Percentiles rank a stretch among this genome's conserved stretches.
phyloP scores from a whole-genome alignment of 2,888 invertebrate species.

The Drosophila colorata region DNA sequence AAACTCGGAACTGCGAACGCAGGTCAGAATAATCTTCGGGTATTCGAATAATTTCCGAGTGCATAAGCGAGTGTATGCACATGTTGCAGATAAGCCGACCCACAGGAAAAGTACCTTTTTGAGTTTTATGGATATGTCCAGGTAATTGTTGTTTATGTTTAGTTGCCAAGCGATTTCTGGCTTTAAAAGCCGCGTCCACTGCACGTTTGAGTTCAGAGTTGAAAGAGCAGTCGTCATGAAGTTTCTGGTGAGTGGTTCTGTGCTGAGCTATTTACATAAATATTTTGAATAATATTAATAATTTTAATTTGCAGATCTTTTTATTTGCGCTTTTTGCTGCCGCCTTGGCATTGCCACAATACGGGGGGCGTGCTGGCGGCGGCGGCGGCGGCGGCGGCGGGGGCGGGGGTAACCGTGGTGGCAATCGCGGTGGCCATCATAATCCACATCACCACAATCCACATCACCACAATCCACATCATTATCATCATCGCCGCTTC shows the following conservation, averaged over 20 bases:
- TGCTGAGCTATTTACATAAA: not conserved
- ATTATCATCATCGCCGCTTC: slow-evolving; percentile 7
- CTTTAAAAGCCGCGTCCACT: slow-evolving; percentile 25
- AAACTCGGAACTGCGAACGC: not conserved
- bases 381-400: slow-evolving; percentile 34
- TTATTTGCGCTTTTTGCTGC: slow-evolving; percentile 43
- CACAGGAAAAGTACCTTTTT: slow-evolving; percentile 1
- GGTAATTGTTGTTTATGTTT: slow-evolving; percentile 17
- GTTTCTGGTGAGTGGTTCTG: slow-evolving; percentile 37
- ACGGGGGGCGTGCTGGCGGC: slow-evolving; percentile 1
- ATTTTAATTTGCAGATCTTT: slow-evolving; percentile 35
- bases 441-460: slow-evolving; percentile 10
- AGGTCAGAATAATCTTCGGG: slow-evolving; percentile 1
- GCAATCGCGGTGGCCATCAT: slow-evolving; percentile 18
- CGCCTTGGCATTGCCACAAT: slow-evolving; percentile 48
- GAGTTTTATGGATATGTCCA: slow-evolving; percentile 1
- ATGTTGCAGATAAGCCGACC: slow-evolving; percentile 11
- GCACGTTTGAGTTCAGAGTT: slow-evolving; percentile 18
- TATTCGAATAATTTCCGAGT: not conserved
- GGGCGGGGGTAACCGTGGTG: slow-evolving; percentile 12
- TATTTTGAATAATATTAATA: too few species aligned
- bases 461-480: slow-evolving; percentile 19
- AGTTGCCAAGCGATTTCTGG: not conserved
- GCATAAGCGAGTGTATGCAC: slow-evolving; percentile 5
- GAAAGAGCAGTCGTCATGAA: slow-evolving; percentile 29